Evolutionary conservation across 2,113 vertebrate genomes (phyloP), one percentile per base, ranked within the genome.

Genomic region (Anolis carolinensis): DNA sequence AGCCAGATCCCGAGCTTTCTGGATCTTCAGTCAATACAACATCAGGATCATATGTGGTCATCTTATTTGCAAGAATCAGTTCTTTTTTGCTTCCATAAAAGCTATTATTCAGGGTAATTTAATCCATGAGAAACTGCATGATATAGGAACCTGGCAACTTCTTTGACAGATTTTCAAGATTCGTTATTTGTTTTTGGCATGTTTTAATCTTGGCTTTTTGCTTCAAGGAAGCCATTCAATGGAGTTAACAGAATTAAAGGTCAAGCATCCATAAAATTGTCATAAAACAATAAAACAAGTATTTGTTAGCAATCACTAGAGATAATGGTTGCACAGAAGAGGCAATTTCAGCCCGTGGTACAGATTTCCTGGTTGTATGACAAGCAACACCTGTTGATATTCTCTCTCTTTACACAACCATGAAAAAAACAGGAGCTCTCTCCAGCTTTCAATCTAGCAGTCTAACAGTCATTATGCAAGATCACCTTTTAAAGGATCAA

Each of bases 401-500:
- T 4, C 14, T 59, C 55, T 59, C 55, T 59, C 39, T 44, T 18
- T 59, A 59, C 55, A 59, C 55, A 59, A 13, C 18, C 55, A 59
- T 13, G 14, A 59, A 13, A 59, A 13, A 18, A 18, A 59, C 55
- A 59, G 55, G 55, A 59, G 55, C 55, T 59, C 14, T 59, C 39
- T 44, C 39, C 5, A 5, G 39, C 39, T 44, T 44, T 44, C 39
- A 44, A 59, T 59, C 55, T 59, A 4, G 14, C 14, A 59, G 11
- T 59, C 55, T 59, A 18, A 55, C 34, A 27, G 25, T 74, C 16
- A 5, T 2, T 13, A 39, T 50, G 36, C 77, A 75, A 18, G 0
- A 79, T 11, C 5, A 0, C 0, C 14, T 18, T 23, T 44, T 63
- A 89, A 39, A 59, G 65, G 39, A 7, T 63, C 20, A 30, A 0